Percentiles rank a stretch among this genome's conserved stretches.
Conservation (phyloP, 2,888 invertebrate species). For the Schrankia costaestrigalis region DNA sequence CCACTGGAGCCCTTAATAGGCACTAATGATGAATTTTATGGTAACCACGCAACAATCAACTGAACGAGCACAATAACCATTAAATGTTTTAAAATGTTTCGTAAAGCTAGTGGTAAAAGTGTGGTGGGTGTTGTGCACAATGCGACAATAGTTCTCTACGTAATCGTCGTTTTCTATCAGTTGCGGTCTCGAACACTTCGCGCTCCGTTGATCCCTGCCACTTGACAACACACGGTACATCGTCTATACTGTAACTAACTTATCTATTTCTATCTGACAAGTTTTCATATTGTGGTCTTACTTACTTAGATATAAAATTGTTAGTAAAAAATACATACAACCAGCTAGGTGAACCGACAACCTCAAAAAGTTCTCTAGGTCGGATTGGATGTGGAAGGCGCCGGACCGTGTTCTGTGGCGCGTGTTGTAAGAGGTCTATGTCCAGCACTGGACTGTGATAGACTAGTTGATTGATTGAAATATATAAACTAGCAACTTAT, state of each 20-base stretch:
- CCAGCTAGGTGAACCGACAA: no score
- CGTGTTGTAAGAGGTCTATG: no score
- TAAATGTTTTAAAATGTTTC: constrained; percentile 62
- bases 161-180: constrained; percentile 77
- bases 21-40: background rate
- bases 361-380: no score
- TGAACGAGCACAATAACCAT: constrained; percentile 50
- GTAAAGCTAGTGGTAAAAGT: constrained; percentile 77
- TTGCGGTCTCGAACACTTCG: constrained; percentile 71
- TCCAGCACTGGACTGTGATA: no score
- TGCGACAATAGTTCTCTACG: constrained; percentile 70
- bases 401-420: no score
- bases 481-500: no score
- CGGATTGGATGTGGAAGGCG: no score
- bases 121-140: constrained; percentile 65
- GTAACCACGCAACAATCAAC: constrained; percentile 60
- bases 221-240: constrained; percentile 40
- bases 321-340: no score
- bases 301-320: no score
- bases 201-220: constrained; percentile 56
- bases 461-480: no score
- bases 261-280: constrained; percentile 15
- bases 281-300: constrained; percentile 10
- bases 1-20: no score
- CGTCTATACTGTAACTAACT: constrained; percentile 36